These are phyloP conservation scores for Thysanoteuthis rhombus DNA, from an alignment of 2,888 invertebrate species.

Conservation along the genomic window DNA sequence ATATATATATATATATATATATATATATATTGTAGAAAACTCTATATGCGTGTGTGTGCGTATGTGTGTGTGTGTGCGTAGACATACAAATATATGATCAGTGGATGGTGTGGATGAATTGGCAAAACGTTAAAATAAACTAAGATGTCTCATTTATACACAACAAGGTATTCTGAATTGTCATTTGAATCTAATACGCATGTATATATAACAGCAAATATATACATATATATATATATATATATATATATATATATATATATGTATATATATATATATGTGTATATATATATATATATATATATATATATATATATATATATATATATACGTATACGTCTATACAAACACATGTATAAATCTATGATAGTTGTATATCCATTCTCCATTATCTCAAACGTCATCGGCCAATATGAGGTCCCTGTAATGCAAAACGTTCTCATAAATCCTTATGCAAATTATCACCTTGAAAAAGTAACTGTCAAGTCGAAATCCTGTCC, in stretches of 20 bases:
- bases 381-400: too few species aligned
- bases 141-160: too few species aligned
- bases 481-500: neutral
- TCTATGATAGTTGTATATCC: too few species aligned
- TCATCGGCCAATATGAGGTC: neutral
- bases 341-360: neutral
- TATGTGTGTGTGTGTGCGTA: too few species aligned
- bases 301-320: neutral
- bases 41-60: too few species aligned
- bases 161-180: too few species aligned
- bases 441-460: neutral
- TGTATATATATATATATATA: neutral
- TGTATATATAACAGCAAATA: neutral
- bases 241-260: neutral
- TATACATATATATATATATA: conserved; percentile 24
- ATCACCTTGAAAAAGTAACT: neutral
- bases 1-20: too few species aligned
- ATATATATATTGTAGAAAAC: too few species aligned
- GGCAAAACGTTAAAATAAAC: too few species aligned
- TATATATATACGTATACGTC: neutral
- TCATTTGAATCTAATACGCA: too few species aligned
- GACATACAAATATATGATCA: too few species aligned
- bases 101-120: too few species aligned
- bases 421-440: neutral
- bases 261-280: neutral